phyloP scores from a whole-genome alignment of 2,797 vertebrate species.

The Austrolebias charrua region DNA sequence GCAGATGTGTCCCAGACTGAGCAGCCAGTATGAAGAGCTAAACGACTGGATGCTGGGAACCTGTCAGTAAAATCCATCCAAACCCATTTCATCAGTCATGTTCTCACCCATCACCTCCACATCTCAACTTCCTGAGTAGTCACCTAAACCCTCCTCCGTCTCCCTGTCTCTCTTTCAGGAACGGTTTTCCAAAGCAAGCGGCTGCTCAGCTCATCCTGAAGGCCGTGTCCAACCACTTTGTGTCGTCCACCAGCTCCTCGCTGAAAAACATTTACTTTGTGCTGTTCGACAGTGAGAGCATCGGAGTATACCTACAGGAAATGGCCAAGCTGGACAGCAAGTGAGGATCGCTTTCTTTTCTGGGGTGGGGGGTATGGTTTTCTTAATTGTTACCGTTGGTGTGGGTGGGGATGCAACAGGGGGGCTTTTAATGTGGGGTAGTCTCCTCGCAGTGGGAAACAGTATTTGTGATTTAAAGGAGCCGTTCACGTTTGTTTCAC shows the following conservation, averaged over 20 bases:
- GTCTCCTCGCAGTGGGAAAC: conserved; percentile 35
- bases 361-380: too few relatives aligned
- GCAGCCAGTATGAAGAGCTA: too few relatives aligned
- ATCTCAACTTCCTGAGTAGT: not conserved
- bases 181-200: conserved; percentile 96
- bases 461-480: conserved; percentile 72
- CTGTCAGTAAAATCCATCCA: too few relatives aligned
- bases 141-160: not conserved
- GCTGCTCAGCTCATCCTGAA: conserved; percentile 97
- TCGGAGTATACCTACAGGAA: conserved; percentile 98
- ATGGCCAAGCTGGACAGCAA: conserved; percentile 98
- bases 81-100: too few relatives aligned
- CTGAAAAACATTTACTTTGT: conserved; percentile 99
- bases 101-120: too few relatives aligned
- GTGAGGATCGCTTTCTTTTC: conserved; percentile 70
- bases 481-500: conserved; percentile 74
- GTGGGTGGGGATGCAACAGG: conserved; percentile 21
- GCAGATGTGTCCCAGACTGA: too few relatives aligned
- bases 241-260: conserved; percentile 89
- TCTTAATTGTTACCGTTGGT: too few relatives aligned
- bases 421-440: conserved; percentile 52
- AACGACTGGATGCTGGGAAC: too few relatives aligned
- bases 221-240: conserved; percentile 95
- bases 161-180: conserved; percentile 76
- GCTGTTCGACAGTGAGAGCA: conserved; percentile 98